Evolutionary conservation across 1,140 invertebrate genomes (phyloP).

Genomic region (Cylas formicarius): DNA sequence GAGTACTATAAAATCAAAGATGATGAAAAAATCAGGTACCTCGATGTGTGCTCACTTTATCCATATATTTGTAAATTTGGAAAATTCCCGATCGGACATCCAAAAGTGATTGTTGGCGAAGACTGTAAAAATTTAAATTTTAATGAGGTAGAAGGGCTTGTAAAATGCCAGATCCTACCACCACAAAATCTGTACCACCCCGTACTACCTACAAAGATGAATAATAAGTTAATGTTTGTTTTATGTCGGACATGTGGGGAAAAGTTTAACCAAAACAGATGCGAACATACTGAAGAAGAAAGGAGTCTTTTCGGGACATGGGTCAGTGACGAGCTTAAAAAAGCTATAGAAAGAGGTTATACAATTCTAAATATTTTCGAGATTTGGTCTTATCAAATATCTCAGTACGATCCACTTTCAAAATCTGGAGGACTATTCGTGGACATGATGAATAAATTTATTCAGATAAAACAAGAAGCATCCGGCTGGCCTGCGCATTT

Average conservation of each 20-base stretch:
- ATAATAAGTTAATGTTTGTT: conserved; percentile 35
- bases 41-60: conserved; percentile 40
- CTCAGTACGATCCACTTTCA: conserved; percentile 6
- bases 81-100: conserved; percentile 39
- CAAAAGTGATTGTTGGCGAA: conserved; percentile 19
- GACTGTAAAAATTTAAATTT: conserved; percentile 10
- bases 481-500: conserved; percentile 35
- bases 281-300: conserved; percentile 31
- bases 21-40: conserved; percentile 37
- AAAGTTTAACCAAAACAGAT: conserved; percentile 8
- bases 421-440: conserved; percentile 29
- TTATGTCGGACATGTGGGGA: conserved; percentile 32
- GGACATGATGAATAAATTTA: conserved; percentile 34
- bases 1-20: conserved; percentile 26
- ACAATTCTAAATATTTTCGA: conserved; percentile 22
- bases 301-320: conserved; percentile 38
- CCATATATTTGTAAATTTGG: conserved; percentile 34
- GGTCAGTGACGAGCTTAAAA: conserved; percentile 34
- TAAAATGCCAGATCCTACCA: conserved; percentile 35
- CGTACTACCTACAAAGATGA: conserved; percentile 28
- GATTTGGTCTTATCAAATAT: conserved; percentile 17
- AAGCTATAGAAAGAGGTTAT: conserved; percentile 29
- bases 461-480: conserved; percentile 39
- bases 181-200: conserved; percentile 35
- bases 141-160: conserved; percentile 23